A percentile compares a stretch with the other conserved stretches of the same genome.
phyloP scores from a whole-genome alignment of 2,113 vertebrate genomes.

The Labeo rohita region DNA sequence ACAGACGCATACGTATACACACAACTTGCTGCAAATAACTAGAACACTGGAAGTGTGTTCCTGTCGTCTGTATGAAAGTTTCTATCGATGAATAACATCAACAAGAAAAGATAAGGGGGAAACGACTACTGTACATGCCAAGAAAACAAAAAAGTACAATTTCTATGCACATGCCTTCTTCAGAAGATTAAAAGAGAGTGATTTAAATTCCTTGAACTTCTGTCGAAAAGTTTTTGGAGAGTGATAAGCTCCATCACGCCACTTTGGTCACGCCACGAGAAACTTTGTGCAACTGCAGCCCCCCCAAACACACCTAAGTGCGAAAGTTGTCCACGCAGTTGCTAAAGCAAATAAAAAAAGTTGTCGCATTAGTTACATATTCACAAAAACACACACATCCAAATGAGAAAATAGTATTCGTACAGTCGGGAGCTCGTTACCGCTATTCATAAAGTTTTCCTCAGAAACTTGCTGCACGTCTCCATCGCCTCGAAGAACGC shows the following conservation, averaged over 20 bases:
- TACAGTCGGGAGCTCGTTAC: constrained; percentile 11
- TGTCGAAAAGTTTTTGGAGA: constrained; percentile 14
- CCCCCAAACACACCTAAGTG: constrained; percentile 14
- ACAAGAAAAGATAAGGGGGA: background rate
- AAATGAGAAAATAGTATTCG: background rate
- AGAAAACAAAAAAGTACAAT: background rate
- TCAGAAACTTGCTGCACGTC: constrained; percentile 20
- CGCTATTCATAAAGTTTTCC: constrained; percentile 47
- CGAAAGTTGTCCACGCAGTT: constrained; percentile 11
- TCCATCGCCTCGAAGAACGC: constrained; percentile 24
- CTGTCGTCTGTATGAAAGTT: background rate
- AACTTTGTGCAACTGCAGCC: constrained; percentile 37
- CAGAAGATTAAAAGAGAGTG: background rate
- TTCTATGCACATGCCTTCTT: background rate
- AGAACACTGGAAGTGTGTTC: background rate
- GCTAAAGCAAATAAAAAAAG: constrained; percentile 5
- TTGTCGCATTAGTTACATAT: no score
- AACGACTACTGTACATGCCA: background rate
- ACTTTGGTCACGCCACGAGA: constrained; percentile 32
- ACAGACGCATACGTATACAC: background rate
- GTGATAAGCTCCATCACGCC: constrained; percentile 34
- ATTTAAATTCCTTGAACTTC: constrained; percentile 1
- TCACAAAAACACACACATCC: background rate
- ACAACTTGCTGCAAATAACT: background rate
- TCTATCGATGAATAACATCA: background rate